phyloP scores from a whole-genome alignment of 2,113 vertebrate genomes.

The Paramisgurnus dabryanus region DNA sequence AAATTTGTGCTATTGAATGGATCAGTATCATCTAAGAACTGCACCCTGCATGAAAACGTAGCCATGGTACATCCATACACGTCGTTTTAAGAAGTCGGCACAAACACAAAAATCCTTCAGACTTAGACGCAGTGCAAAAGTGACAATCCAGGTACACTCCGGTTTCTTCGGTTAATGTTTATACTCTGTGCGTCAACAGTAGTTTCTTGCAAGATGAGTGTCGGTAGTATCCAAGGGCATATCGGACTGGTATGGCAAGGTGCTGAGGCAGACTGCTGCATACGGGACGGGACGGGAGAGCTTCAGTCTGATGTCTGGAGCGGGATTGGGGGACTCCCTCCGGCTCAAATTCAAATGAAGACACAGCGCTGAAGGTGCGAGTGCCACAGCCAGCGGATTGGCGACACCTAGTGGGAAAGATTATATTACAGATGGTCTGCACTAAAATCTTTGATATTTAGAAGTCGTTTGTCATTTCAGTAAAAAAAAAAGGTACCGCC shows the following conservation, averaged over 20 bases:
- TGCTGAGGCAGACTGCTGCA: conserved; percentile 69
- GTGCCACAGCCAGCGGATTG: conserved; percentile 25
- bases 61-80: conserved; percentile 91
- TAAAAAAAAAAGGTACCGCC: too few species aligned
- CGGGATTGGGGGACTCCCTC: conserved; percentile 63
- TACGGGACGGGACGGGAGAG: conserved; percentile 63
- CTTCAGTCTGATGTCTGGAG: conserved; percentile 62
- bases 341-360: conserved; percentile 54
- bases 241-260: conserved; percentile 63
- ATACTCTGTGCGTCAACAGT: conserved; percentile 21
- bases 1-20: conserved; percentile 98
- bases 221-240: conserved; percentile 69
- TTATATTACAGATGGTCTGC: background rate
- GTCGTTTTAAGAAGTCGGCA: conserved; percentile 51
- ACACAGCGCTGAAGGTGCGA: conserved; percentile 42
- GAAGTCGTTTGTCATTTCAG: too few species aligned
- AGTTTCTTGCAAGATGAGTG: conserved; percentile 42
- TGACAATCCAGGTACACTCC: conserved; percentile 43
- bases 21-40: conserved; percentile 97
- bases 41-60: conserved; percentile 89
- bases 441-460: too few species aligned
- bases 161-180: conserved; percentile 15
- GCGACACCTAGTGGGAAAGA: background rate
- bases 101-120: conserved; percentile 44
- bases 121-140: background rate